Conservation (phyloP, 2,797 vertebrate species). For the Oreochromis mossambicus region DNA sequence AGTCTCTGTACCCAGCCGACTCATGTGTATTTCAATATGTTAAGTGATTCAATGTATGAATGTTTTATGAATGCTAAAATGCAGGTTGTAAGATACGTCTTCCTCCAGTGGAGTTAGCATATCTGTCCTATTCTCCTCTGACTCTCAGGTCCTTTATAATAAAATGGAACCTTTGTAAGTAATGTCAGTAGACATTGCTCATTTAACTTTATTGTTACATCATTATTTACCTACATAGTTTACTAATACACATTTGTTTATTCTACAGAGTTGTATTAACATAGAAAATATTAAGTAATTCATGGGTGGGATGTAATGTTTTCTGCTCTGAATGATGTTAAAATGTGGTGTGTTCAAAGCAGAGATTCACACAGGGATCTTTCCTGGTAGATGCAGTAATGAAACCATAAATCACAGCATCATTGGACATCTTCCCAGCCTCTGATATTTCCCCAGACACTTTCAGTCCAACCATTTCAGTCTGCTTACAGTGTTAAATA, state of each 20-base stretch:
- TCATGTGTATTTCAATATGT: conserved; percentile 46
- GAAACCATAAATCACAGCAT: conserved; percentile 73
- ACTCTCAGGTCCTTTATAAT: conserved; percentile 3
- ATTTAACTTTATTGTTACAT: conserved; percentile 1
- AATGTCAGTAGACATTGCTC: neutral
- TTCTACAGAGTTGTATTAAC: neutral
- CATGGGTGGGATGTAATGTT: conserved; percentile 1
- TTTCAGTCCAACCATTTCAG: conserved; percentile 50
- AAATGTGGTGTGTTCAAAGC: conserved; percentile 31
- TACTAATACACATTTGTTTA: neutral
- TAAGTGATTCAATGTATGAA: conserved; percentile 64
- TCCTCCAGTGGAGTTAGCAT: conserved; percentile 19
- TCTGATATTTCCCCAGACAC: conserved; percentile 68
- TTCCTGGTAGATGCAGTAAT: conserved; percentile 54
- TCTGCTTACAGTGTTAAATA: conserved; percentile 64
- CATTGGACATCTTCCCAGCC: conserved; percentile 62
- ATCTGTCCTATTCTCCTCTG: conserved; percentile 3
- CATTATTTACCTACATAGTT: neutral
- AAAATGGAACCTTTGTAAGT: conserved; percentile 21
- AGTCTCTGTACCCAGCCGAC: conserved; percentile 10
- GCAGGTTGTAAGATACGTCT: conserved; percentile 34
- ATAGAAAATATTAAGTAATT: neutral
- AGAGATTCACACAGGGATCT: conserved; percentile 49
- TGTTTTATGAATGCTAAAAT: conserved; percentile 57
- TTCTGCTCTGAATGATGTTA: conserved; percentile 42